Evolutionary conservation across 1,140 invertebrate genomes (phyloP).

Genomic region (Lucilia cuprina): DNA sequence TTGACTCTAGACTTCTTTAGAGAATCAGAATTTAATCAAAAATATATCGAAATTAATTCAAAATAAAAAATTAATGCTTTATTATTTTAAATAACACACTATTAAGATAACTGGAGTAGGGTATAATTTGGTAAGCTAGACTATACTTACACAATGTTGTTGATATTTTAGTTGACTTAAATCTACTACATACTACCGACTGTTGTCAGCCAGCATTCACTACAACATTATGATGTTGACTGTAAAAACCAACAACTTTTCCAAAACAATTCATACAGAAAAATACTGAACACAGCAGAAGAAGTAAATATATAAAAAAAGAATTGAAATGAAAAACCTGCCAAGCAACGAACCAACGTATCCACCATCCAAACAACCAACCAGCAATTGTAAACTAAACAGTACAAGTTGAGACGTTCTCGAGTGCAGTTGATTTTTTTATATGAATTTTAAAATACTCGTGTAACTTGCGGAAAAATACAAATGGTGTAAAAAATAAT

Average conservation of each 20-base stretch:
- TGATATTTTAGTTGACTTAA: not conserved
- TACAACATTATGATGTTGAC: constrained; percentile 5
- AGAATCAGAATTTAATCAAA: too few species aligned
- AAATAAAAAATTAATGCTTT: too few species aligned
- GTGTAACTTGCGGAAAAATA: not conserved
- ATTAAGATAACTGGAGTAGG: too few species aligned
- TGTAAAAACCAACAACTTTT: constrained; percentile 31
- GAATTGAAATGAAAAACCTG: not conserved
- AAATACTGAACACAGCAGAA: not conserved
- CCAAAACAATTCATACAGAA: constrained; percentile 21
- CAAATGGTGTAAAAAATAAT: not conserved
- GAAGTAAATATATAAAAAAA: not conserved
- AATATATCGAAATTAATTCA: too few species aligned
- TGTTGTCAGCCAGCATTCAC: not conserved
- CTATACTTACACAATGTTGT: not conserved
- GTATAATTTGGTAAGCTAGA: too few species aligned
- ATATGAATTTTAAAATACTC: not conserved
- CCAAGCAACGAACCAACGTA: not conserved
- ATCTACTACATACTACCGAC: not conserved
- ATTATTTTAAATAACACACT: too few species aligned
- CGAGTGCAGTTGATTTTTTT: constrained; percentile 4
- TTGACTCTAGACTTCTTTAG: too few species aligned
- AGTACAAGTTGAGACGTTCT: constrained; percentile 24
- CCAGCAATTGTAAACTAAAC: constrained; percentile 22
- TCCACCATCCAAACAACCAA: not conserved